These are phyloP conservation scores for Apodemus agrarius DNA, from an alignment of 2,797 vertebrate species.

Conservation along the genomic window DNA sequence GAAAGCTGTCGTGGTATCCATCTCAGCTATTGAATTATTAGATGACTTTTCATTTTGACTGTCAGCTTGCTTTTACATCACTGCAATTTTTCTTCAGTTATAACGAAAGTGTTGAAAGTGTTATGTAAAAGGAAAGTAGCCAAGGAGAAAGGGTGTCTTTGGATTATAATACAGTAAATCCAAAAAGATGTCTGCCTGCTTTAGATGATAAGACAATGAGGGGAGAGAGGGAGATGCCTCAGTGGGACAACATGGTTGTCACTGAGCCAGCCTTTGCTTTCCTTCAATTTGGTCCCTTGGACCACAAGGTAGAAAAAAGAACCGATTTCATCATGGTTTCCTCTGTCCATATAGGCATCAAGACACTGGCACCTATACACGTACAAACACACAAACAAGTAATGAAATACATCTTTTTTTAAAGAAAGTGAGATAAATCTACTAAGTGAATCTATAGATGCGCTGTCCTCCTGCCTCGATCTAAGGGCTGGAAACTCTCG, in stretches of 20 bases:
- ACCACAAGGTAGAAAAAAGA: background rate
- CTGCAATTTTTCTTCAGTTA: background rate
- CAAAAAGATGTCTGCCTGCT: background rate
- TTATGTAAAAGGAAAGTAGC: background rate
- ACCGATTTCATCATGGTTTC: background rate
- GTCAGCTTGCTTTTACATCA: background rate
- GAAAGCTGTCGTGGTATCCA: background rate
- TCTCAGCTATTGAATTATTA: background rate
- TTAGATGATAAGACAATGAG: background rate
- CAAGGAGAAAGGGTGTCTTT: background rate
- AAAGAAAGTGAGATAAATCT: background rate
- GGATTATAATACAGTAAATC: background rate
- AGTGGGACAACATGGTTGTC: background rate
- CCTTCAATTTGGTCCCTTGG: background rate
- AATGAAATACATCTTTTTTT: background rate
- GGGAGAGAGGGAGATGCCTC: background rate
- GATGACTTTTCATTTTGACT: background rate
- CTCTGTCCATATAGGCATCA: background rate
- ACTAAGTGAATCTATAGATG: background rate
- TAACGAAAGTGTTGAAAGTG: conserved; percentile 38
- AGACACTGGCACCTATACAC: background rate
- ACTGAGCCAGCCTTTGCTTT: background rate
- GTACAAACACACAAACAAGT: background rate
- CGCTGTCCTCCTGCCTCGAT: background rate
- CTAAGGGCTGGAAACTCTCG: background rate